Base-by-base conservation (phyloP, 2,888 invertebrate species). In the Cynaeus angustus region DNA sequence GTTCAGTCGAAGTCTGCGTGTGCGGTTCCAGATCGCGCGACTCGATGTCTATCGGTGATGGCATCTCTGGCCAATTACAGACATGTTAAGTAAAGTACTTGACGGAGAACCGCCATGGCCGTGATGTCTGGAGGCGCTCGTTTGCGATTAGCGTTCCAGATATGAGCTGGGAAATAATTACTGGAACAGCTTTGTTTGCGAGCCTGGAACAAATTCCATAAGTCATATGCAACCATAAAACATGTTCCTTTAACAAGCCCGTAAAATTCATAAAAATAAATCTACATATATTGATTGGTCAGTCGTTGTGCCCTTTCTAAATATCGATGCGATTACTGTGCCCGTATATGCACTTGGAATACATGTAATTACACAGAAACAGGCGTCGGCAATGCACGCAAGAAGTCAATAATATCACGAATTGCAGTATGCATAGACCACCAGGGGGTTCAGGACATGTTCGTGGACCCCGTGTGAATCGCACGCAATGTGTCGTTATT, bases 381-480 rank as follows among this genome's bases (percentile, higher is more conserved):
- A 55, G 72, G 71, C 72, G 73, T 71, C 68, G 64, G 73, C 67
- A 74, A 68, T 68, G 72, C 78, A 78, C 76, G 78, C 78, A 74
- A 78, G 75, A 76, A 75, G 74, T 76, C 78, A 76, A 78, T 77
- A 78, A 76, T 77, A 72, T 71, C 72, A 56, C 73, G 69, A 72
- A 72, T 69, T 72, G 73, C 70, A 74, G 71, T 58, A 71, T 75
- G 73, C 73, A 75, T 70, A 73, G 72, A 70, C 70, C 72, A 70
- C 74, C 74, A 70, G 77, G 75, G 75, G 75, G 76, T 73, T 73
- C 65, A 73, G 72, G 72, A 46, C 56, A 26, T 7, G 41, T 30
- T 41, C 41, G 52, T 45, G 9, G 52, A 1, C 13, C 43, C 37
- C 33, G 64, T 64, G 64, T 64, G 64, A 64, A 53, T 64, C n/a